phyloP scores from a whole-genome alignment of 2,797 vertebrate species.

The Parauchenoglanis ngamensis region DNA sequence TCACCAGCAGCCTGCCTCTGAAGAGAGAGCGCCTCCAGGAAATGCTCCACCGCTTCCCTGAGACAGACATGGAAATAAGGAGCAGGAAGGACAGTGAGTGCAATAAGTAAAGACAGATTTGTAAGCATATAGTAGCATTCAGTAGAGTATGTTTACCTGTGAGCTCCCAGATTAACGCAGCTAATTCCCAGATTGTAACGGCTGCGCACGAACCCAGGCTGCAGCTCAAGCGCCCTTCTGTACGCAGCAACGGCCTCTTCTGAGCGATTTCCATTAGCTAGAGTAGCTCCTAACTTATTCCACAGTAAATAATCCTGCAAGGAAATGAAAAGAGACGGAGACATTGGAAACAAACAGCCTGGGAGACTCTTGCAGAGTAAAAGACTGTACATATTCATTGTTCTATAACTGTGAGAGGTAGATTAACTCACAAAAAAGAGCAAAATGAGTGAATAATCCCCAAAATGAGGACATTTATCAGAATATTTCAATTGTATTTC shows the following conservation, averaged over 20 bases:
- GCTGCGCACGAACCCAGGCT: slow-evolving; percentile 95
- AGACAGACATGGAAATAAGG: not conserved
- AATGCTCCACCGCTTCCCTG: slow-evolving; percentile 92
- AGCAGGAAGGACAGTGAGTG: not conserved
- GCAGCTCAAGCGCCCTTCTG: slow-evolving; percentile 89
- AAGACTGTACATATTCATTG: not conserved
- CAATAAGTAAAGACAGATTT: not conserved
- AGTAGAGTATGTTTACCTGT: slow-evolving; percentile 79
- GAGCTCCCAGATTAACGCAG: slow-evolving; percentile 94
- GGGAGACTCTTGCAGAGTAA: not conserved
- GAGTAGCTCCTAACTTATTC: slow-evolving; percentile 96
- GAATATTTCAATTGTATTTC: not conserved
- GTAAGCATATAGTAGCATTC: too few species aligned
- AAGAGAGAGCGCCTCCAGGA: slow-evolving; percentile 93
- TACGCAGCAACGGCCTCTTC: slow-evolving; percentile 96
- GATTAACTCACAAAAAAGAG: not conserved
- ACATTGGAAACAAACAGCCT: not conserved
- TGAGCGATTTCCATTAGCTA: slow-evolving; percentile 94
- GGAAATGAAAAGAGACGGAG: not conserved
- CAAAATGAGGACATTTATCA: not conserved
- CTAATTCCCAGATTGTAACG: slow-evolving; percentile 98
- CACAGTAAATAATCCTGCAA: slow-evolving; percentile 92
- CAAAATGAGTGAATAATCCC: not conserved
- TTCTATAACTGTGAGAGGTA: not conserved
- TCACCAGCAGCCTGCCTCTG: slow-evolving; percentile 81